Base-by-base conservation (phyloP, 1,140 invertebrate species). In the Pseudomyrmex concolor region DNA sequence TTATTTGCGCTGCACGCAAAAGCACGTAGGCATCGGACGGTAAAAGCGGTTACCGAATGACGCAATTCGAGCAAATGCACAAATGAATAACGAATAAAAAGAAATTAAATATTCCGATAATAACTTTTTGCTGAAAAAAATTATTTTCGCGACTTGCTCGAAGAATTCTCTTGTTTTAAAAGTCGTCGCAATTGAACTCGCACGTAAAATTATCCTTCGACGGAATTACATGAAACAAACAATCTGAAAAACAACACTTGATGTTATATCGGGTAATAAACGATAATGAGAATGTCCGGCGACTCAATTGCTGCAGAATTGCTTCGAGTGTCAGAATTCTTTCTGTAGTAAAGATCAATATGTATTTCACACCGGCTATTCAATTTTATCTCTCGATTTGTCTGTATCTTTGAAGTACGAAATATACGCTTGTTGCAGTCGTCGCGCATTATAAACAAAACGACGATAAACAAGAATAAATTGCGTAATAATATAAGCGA, bases 221-320 rank as follows among this genome's bases (percentile, higher is more conserved):
- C 34, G 34, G 1, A 34, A 34, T 34, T 34, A 34, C 34, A 34
- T 5, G 34, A 34, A 34, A 34, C 5, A 34, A 34, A 34, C 34
- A 34, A 34, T 34, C 5, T 34, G 34, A 34, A 34, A 34, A 34
- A 34, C 34, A 34, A 34, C 0, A 34, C 34, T 34, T 34, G 34
- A 34, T 34, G 34, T 34, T 34, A 7, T 7, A 34, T 34, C 34
- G 34, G 5, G 5, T 34, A 7, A 34, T 34, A 34, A 34, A 34
- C 34, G 17, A 50, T 17, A 67, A 63, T 55, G 45, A 48, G 66
- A 10, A 48, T 74, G 57, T 25, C 50, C 10, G 10, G 62, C 43
- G 59, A 74, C 70, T 64, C 55, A 48, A 34, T 34, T 34, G 34
- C 34, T 5, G 34, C 34, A 34, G 34, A 81, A 78, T 73, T 67